A percentile compares a stretch with the other conserved stretches of the same genome.
Evolutionary conservation across 2,113 vertebrate species (phyloP).

Genomic region (Vulpes lagopus): DNA sequence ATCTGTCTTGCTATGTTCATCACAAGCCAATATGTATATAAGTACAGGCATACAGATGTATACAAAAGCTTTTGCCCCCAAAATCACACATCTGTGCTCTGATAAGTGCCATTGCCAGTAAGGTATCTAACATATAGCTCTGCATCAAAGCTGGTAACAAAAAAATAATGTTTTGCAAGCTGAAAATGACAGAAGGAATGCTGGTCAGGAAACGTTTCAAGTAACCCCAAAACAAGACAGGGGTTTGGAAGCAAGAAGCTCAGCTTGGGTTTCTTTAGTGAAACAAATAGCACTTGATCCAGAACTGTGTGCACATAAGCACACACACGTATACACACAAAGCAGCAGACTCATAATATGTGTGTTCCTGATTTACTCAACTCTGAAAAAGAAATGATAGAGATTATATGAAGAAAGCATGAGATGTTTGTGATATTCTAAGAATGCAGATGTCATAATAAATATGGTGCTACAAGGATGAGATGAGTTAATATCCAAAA

Average conservation of each 20-base stretch:
- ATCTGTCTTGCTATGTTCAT: background rate
- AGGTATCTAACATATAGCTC: constrained; percentile 80
- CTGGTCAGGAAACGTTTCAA: constrained; percentile 65
- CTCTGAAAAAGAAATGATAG: background rate
- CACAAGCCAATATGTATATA: background rate
- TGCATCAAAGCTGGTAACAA: constrained; percentile 71
- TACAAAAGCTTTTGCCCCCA: background rate
- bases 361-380: background rate
- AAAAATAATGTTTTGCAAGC: constrained; percentile 74
- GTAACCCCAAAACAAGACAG: constrained; percentile 56
- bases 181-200: constrained; percentile 77
- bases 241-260: constrained; percentile 64
- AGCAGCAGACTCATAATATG: background rate
- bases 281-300: background rate
- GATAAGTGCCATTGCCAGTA: constrained; percentile 46
- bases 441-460: background rate
- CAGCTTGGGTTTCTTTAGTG: constrained; percentile 54
- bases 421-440: background rate
- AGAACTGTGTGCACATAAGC: background rate
- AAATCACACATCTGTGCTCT: constrained; percentile 32
- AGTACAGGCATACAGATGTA: background rate
- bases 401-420: background rate
- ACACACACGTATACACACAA: too few relatives aligned
- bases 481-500: background rate
- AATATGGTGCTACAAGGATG: background rate